These are phyloP conservation scores for Kradibia gibbosae DNA, from an alignment of 1,140 invertebrate species.

Conservation along the genomic window DNA sequence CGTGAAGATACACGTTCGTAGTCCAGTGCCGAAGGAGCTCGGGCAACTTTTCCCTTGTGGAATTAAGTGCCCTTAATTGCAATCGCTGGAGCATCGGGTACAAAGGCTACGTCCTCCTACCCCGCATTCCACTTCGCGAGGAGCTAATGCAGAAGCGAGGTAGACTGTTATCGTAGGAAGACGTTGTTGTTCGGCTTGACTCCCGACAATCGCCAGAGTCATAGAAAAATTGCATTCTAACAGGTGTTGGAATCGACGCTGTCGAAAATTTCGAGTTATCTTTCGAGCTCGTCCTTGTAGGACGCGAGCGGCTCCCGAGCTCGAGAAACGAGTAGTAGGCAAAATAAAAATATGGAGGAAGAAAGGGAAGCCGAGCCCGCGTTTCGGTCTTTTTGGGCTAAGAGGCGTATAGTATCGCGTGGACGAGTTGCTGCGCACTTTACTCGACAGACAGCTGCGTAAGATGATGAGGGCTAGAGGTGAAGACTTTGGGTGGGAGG, in stretches of 20 bases:
- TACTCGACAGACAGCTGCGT: neutral
- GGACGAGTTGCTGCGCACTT: conserved; percentile 30
- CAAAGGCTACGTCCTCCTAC: no score
- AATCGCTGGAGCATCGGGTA: neutral
- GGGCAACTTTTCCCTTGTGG: neutral
- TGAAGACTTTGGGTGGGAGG: neutral
- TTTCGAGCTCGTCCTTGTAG: conserved; percentile 10
- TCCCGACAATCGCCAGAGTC: neutral
- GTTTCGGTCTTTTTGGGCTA: no score
- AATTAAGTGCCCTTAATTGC: neutral
- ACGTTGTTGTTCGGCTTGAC: neutral
- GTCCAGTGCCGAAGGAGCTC: neutral
- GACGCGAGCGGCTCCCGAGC: neutral
- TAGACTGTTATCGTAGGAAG: neutral
- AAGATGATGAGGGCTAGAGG: neutral
- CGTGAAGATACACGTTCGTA: neutral
- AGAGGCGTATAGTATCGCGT: conserved; percentile 28
- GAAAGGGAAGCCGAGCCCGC: neutral
- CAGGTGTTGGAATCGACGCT: conserved; percentile 42
- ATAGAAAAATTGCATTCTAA: conserved; percentile 40
- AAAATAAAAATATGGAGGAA: neutral
- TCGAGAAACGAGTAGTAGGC: neutral
- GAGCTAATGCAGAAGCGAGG: no score
- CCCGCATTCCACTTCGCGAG: no score
- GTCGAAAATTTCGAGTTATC: conserved; percentile 25